phyloP scores from a whole-genome alignment of 2,888 invertebrate species.

The Oscheius sp. region DNA sequence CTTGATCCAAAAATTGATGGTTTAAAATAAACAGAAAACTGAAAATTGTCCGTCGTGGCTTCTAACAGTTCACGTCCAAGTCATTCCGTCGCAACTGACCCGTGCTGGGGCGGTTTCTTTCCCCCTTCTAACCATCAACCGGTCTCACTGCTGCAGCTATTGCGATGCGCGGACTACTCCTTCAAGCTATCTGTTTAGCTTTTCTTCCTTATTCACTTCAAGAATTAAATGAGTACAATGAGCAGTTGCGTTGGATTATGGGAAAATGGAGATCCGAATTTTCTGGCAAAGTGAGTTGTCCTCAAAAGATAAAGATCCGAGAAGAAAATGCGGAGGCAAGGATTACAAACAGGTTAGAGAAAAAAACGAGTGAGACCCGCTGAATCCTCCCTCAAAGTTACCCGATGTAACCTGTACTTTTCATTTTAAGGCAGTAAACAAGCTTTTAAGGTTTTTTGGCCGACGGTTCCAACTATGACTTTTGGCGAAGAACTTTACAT shows the following conservation, averaged over 20 bases:
- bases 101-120: slow-evolving; percentile 36
- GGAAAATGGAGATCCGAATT: slow-evolving; percentile 74
- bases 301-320: neutral
- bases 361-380: too few relatives aligned
- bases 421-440: neutral
- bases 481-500: slow-evolving; percentile 73
- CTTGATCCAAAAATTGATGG: too few relatives aligned
- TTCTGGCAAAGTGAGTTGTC: slow-evolving; percentile 65
- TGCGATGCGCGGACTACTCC: slow-evolving; percentile 36
- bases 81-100: slow-evolving; percentile 37
- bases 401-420: too few relatives aligned
- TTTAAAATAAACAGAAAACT: too few relatives aligned
- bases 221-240: slow-evolving; percentile 60
- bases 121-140: slow-evolving; percentile 24
- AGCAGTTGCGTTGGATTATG: slow-evolving; percentile 70
- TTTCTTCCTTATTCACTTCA: slow-evolving; percentile 39
- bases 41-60: too few relatives aligned
- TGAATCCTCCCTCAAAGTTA: neutral
- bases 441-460: slow-evolving; percentile 69
- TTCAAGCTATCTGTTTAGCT: slow-evolving; percentile 31
- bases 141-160: slow-evolving; percentile 34
- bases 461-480: slow-evolving; percentile 74
- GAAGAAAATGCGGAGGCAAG: neutral
- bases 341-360: too few relatives aligned
- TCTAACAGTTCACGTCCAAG: slow-evolving; percentile 12